A percentile compares a stretch with the other conserved stretches of the same genome.
phyloP scores from a whole-genome alignment of 2,888 invertebrate species.

The Catocala sponsa region DNA sequence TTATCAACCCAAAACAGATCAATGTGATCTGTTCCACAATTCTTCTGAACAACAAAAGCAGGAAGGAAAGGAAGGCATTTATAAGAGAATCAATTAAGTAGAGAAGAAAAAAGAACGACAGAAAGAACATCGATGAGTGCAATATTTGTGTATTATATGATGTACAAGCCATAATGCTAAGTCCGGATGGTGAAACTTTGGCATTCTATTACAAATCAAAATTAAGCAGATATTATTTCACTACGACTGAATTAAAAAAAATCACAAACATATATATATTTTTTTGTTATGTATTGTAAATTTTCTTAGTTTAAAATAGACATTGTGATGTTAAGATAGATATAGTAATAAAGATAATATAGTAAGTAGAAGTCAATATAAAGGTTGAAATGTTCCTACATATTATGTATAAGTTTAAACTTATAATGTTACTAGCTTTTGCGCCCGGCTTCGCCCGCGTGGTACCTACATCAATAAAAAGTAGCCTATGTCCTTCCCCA shows the following conservation, averaged over 20 bases:
- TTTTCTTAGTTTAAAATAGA: too few species aligned
- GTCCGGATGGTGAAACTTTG: conserved; percentile 26
- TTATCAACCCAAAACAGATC: conserved; percentile 40
- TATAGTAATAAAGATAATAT: not conserved
- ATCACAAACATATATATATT: not conserved
- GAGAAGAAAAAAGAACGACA: conserved; percentile 33
- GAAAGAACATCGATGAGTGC: conserved; percentile 22
- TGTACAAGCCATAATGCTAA: conserved; percentile 29
- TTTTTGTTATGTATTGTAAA: too few species aligned
- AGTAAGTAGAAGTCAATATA: not conserved
- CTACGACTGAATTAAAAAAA: conserved; percentile 12
- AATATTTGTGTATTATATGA: conserved; percentile 21
- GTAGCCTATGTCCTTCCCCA: too few species aligned
- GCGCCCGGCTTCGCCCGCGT: too few species aligned
- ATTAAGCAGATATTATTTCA: conserved; percentile 22
- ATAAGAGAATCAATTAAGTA: conserved; percentile 34
- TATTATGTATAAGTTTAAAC: too few species aligned
- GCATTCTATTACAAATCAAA: conserved; percentile 27
- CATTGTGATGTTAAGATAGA: not conserved
- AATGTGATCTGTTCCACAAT: conserved; percentile 29
- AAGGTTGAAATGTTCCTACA: too few species aligned
- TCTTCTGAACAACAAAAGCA: conserved; percentile 25
- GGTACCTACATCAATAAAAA: too few species aligned
- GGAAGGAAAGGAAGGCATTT: conserved; percentile 29
- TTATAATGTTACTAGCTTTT: too few species aligned